Evolutionary conservation across 2,113 vertebrate genomes (phyloP).

Genomic region (Rallus limicola): DNA sequence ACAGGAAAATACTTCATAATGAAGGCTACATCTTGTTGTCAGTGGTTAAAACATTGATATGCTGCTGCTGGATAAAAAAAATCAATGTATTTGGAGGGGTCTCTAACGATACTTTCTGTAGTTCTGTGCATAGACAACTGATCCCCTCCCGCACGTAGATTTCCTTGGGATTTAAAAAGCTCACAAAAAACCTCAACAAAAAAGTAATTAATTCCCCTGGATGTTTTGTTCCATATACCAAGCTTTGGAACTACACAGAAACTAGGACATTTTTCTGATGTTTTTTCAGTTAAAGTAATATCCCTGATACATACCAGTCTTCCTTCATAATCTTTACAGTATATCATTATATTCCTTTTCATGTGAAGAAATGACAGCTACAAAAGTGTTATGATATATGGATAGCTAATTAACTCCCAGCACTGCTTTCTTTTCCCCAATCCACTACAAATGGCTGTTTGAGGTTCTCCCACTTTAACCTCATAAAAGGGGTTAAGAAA

Average conservation of each 20-base stretch:
- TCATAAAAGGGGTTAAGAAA: neutral
- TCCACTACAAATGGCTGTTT: neutral
- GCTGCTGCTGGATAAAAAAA: neutral
- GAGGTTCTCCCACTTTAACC: neutral
- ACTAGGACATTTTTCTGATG: slow-evolving; percentile 41
- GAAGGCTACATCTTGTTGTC: slow-evolving; percentile 4
- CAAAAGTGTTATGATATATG: neutral
- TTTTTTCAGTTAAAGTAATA: slow-evolving; percentile 44
- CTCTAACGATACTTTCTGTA: slow-evolving; percentile 35
- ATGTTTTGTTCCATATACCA: slow-evolving; percentile 44
- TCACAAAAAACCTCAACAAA: neutral
- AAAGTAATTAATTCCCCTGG: slow-evolving; percentile 60
- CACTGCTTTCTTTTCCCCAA: neutral
- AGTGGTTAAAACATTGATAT: slow-evolving; percentile 43
- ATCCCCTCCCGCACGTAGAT: neutral
- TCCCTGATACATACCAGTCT: slow-evolving; percentile 13
- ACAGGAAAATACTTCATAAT: slow-evolving; percentile 37
- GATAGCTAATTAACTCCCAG: slow-evolving; percentile 20
- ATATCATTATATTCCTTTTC: slow-evolving; percentile 16
- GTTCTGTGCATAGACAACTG: slow-evolving; percentile 29
- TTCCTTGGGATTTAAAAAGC: slow-evolving; percentile 45
- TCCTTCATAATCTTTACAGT: slow-evolving; percentile 42
- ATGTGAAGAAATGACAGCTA: neutral
- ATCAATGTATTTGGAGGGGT: slow-evolving; percentile 11
- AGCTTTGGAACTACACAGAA: slow-evolving; percentile 47